phyloP scores from a whole-genome alignment of 2,888 invertebrate genomes.

The Pollenia amentaria region DNA sequence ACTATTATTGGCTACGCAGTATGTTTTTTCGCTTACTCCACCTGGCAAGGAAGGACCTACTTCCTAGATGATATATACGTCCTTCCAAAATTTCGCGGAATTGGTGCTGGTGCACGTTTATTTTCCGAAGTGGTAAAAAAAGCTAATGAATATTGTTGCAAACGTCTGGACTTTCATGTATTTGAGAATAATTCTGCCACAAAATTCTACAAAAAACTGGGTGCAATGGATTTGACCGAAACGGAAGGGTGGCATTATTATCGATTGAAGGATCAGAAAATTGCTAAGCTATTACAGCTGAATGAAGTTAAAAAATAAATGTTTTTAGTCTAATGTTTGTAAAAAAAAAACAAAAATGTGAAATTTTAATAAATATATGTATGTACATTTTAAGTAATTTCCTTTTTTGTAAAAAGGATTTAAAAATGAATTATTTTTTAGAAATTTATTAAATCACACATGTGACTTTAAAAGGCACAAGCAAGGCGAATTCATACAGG shows the following conservation, averaged over 20 bases:
- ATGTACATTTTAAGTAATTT: no score
- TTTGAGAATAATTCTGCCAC: constrained; percentile 93
- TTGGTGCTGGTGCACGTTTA: constrained; percentile 82
- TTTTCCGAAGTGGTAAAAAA: constrained; percentile 83
- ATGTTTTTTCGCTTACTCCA: constrained; percentile 94
- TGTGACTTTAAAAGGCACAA: no score
- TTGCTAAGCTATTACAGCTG: constrained; percentile 77
- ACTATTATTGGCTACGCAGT: constrained; percentile 89
- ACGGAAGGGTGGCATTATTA: constrained; percentile 89
- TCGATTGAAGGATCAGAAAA: constrained; percentile 84
- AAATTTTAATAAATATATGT: no score
- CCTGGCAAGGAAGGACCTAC: constrained; percentile 92
- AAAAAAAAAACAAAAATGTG: no score
- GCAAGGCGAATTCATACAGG: no score
- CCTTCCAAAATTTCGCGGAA: constrained; percentile 86
- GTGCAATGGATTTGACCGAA: constrained; percentile 88
- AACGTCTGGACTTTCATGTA: constrained; percentile 91
- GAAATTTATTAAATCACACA: no score
- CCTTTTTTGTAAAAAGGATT: no score
- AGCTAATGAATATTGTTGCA: constrained; percentile 86
- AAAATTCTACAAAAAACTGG: constrained; percentile 89
- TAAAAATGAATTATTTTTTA: no score
- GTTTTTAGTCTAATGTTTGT: no score
- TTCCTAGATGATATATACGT: constrained; percentile 96
- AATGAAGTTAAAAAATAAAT: neutral